A percentile compares a stretch with the other conserved stretches of the same genome.
These are phyloP conservation scores for Amiota minor DNA, from an alignment of 2,888 invertebrate species.

Conservation along the genomic window DNA sequence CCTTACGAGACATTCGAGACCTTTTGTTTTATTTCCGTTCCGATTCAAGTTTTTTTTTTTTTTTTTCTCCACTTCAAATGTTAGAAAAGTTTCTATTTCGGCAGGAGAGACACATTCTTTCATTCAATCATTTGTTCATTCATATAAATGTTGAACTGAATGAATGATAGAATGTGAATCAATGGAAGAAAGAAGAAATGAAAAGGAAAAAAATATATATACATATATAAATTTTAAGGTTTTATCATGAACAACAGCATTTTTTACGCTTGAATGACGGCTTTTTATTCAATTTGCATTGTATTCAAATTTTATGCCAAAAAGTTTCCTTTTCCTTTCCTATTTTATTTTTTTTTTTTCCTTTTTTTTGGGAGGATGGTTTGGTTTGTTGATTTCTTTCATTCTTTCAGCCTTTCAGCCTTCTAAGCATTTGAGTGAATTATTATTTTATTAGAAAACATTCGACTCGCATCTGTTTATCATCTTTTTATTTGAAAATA, in stretches of 20 bases:
- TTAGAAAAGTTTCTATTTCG: too few species aligned
- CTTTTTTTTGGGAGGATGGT: conserved; percentile 6
- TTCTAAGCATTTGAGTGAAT: conserved; percentile 13
- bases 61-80: too few species aligned
- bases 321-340: conserved; percentile 43
- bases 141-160: too few species aligned
- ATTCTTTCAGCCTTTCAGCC: background rate
- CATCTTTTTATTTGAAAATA: too few species aligned
- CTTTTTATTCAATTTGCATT: conserved; percentile 60
- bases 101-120: too few species aligned
- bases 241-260: conserved; percentile 54
- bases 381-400: background rate
- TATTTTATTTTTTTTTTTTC: conserved; percentile 44
- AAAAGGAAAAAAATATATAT: conserved; percentile 27
- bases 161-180: too few species aligned
- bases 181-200: background rate
- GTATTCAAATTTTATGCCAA: conserved; percentile 54
- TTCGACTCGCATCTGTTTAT: conserved; percentile 36
- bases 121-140: too few species aligned
- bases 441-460: conserved; percentile 24
- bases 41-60: too few species aligned
- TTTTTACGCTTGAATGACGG: conserved; percentile 52
- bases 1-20: too few species aligned
- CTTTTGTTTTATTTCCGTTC: too few species aligned
- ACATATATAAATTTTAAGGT: conserved; percentile 46